Conservation (phyloP, 1,140 invertebrate species). For the Archivesica marissinica region DNA sequence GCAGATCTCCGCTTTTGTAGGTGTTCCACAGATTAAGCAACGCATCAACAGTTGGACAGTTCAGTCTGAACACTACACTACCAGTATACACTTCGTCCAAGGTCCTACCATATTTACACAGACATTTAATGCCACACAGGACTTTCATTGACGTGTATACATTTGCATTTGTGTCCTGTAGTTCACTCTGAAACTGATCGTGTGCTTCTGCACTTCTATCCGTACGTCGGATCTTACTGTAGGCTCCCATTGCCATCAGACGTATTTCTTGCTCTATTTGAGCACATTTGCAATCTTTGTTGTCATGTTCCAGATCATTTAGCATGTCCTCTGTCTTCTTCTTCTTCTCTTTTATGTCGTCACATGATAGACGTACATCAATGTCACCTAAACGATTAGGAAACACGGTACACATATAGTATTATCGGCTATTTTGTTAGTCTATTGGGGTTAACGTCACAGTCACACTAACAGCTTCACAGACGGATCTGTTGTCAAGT, state of each 20-base stretch:
- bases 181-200: constrained; percentile 52
- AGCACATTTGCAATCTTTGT: constrained; percentile 50
- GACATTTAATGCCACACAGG: constrained; percentile 53
- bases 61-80: constrained; percentile 54
- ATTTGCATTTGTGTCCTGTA: constrained; percentile 46
- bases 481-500: no score
- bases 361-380: constrained; percentile 39
- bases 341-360: constrained; percentile 33
- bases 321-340: constrained; percentile 48
- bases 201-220: constrained; percentile 33
- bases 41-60: constrained; percentile 54
- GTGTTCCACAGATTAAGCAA: constrained; percentile 46
- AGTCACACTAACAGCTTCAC: no score
- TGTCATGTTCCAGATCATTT: constrained; percentile 48
- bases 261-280: constrained; percentile 56
- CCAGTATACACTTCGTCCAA: constrained; percentile 48
- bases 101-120: constrained; percentile 58
- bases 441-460: no score
- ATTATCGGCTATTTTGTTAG: no score
- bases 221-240: constrained; percentile 47
- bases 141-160: constrained; percentile 52
- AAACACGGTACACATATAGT: not conserved
- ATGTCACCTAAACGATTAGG: constrained; percentile 50
- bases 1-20: constrained; percentile 33
- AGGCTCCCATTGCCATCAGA: constrained; percentile 55